Conservation (phyloP, 2,797 vertebrate species). For the Pyrocephalus nanus region DNA sequence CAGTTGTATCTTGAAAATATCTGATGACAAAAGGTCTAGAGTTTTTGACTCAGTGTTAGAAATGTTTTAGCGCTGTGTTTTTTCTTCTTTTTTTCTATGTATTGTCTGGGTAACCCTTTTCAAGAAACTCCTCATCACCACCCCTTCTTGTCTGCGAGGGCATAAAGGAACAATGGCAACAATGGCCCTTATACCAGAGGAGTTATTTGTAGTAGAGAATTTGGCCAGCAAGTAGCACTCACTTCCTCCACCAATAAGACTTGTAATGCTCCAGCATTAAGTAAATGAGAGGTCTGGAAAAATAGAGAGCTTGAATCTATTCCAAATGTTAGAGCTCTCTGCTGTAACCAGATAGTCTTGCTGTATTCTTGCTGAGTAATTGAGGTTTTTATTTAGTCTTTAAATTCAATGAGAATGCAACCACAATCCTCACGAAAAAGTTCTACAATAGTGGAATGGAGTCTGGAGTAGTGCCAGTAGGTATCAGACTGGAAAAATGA, state of each 20-base stretch:
- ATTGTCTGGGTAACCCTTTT: not conserved
- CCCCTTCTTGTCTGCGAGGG: not conserved
- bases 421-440: not conserved
- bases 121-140: not conserved
- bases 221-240: not conserved
- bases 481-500: not conserved
- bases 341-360: constrained; percentile 2
- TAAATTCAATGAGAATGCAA: not conserved
- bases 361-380: constrained; percentile 27
- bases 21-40: not conserved
- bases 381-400: constrained; percentile 11
- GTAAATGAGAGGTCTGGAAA: not conserved
- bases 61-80: not conserved
- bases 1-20: not conserved
- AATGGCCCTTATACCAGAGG: too few species aligned
- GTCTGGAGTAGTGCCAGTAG: not conserved
- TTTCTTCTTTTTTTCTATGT: not conserved
- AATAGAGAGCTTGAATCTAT: not conserved
- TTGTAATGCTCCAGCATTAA: not conserved
- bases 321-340: not conserved
- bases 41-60: not conserved
- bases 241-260: not conserved
- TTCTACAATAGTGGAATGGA: not conserved
- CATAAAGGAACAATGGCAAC: accelerated
- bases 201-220: not conserved